Evolutionary conservation across 1,140 invertebrate genomes (phyloP).

Genomic region (Teleopsis dalmanni): DNA sequence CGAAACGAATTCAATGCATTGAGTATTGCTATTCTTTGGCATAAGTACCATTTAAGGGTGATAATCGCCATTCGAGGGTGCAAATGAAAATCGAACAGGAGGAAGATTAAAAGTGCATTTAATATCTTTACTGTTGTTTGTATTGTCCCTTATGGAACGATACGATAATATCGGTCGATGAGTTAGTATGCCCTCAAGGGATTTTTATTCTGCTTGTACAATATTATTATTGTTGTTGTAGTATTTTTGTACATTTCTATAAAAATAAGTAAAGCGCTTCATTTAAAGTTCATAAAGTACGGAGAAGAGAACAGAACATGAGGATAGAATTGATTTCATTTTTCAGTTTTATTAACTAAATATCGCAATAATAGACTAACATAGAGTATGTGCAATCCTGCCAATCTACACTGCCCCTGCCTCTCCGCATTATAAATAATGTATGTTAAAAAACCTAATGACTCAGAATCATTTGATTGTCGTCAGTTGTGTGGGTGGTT

Average conservation of each 20-base stretch:
- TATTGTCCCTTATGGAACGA: background rate
- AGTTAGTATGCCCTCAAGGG: too few relatives aligned
- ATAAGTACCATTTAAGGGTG: slow-evolving; percentile 44
- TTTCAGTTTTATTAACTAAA: slow-evolving; percentile 5
- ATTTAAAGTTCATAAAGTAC: too few relatives aligned
- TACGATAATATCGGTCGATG: background rate
- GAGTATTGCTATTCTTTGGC: slow-evolving; percentile 1
- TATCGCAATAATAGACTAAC: slow-evolving; percentile 7
- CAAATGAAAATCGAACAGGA: slow-evolving; percentile 38
- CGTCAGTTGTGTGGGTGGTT: slow-evolving; percentile 42
- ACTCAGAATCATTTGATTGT: slow-evolving; percentile 41
- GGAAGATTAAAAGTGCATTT: slow-evolving; percentile 43
- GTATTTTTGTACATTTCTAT: too few relatives aligned
- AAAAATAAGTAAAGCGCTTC: too few relatives aligned
- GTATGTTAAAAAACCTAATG: slow-evolving; percentile 26
- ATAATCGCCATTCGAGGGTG: slow-evolving; percentile 42
- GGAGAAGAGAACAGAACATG: too few relatives aligned
- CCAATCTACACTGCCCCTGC: too few relatives aligned
- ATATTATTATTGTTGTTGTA: too few relatives aligned
- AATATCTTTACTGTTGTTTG: slow-evolving; percentile 16
- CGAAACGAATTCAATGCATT: too few relatives aligned
- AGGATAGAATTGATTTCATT: too few relatives aligned
- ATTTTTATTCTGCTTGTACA: too few relatives aligned
- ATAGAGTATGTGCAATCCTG: too few relatives aligned
- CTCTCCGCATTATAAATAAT: too few relatives aligned